Conservation (phyloP, 2,888 invertebrate species). For the Ennomos quercinarius region DNA sequence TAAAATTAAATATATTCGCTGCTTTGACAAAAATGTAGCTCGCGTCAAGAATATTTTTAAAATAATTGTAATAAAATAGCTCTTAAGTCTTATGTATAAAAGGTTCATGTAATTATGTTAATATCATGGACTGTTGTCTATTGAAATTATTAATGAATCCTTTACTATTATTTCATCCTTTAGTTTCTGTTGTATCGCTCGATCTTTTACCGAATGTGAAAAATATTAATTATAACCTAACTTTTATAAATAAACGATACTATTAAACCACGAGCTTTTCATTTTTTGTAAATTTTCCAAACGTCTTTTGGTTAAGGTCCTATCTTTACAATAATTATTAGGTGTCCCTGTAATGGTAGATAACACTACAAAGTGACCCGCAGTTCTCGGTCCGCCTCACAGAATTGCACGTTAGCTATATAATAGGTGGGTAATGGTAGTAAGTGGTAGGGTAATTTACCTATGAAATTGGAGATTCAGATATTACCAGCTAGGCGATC, state of each 20-base stretch:
- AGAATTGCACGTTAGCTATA: too few relatives aligned
- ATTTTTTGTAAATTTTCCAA: too few relatives aligned
- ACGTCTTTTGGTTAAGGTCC: too few relatives aligned
- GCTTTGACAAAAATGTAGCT: constrained; percentile 6
- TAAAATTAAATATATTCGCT: background rate
- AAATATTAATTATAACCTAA: constrained; percentile 51
- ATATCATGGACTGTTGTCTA: background rate
- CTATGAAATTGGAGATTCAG: too few relatives aligned
- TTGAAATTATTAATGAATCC: constrained; percentile 2
- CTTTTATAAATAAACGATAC: constrained; percentile 39
- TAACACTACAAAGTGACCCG: too few relatives aligned
- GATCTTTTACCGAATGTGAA: constrained; percentile 33
- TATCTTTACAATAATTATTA: too few relatives aligned
- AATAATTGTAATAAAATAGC: background rate
- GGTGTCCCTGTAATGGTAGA: too few relatives aligned
- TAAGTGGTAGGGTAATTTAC: too few relatives aligned
- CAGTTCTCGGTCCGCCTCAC: too few relatives aligned
- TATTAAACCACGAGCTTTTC: constrained; percentile 5
- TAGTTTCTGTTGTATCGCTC: constrained; percentile 27
- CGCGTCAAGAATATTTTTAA: constrained; percentile 5
- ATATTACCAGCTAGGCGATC: too few relatives aligned
- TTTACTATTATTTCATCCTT: constrained; percentile 6
- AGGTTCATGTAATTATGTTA: background rate
- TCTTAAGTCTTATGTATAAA: background rate
- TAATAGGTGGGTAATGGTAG: too few relatives aligned